Evolutionary conservation across 2,113 vertebrate genomes (phyloP), one percentile per base, ranked within the genome.

Genomic region (Xenopus laevis): DNA sequence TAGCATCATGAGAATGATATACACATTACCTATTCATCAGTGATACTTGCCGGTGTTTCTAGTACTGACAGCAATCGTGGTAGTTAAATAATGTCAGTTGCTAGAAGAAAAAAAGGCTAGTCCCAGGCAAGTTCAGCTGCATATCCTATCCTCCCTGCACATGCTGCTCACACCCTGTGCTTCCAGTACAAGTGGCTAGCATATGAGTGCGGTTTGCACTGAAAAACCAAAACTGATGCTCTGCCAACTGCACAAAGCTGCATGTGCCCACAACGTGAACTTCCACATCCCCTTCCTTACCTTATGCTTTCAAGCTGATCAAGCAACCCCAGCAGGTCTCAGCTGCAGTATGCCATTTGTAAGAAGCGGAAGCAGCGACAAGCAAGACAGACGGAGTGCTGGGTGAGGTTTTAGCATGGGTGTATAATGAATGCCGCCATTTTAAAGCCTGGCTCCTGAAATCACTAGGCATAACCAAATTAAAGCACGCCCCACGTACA

Each of bases 381-480:
- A 75, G 74, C 79, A 62, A 66, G 69, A 79, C 78, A 70, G 78
- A 80, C 81, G 72, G 30, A 69, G 74, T 52, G 83, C 79, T 53
- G 45, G 74, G 78, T 73, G 82, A 79, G 81, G 80, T 72, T 81
- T 78, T 81, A 87, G 83, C 80, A 78, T 79, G 83, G 84, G 81
- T 83, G 82, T 65, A 47, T 68, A 74, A 63, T 62, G 76, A 81
- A 81, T 82, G 83, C 80, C 86, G 86, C 87, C 87, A 86, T 86
- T 83, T 86, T 88, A 85, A 84, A 88, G 80, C 71, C 77, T 77
- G 82, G 68, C 78, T 81, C 72, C 78, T 33, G 79, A 81, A 82
- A 85, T 79, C 84, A 77, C 82, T 81, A 84, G 81, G 81, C 80
- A 82, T 76, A 81, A 82, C 83, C 82, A 83, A 82, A 84, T 84